Percentiles rank a stretch among this genome's conserved stretches.
These are phyloP conservation scores for Calidris pygmaea DNA, from an alignment of 2,113 vertebrate genomes.

Conservation along the genomic window DNA sequence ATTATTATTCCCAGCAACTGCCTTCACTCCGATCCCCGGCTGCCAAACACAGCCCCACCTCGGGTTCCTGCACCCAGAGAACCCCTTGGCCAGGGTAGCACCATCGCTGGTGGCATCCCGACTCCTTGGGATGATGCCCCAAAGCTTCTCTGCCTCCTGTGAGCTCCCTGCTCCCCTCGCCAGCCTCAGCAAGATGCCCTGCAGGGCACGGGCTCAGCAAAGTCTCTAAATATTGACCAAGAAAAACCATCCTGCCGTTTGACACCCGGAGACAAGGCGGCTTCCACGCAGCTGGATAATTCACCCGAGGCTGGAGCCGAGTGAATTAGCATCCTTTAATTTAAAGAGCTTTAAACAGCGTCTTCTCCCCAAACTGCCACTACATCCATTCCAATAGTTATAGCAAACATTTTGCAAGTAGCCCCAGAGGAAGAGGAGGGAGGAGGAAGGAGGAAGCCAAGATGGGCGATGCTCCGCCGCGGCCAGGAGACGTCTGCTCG, in stretches of 20 bases:
- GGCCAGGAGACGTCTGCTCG: background rate
- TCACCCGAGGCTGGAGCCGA: background rate
- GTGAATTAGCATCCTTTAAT: constrained; percentile 43
- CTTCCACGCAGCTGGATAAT: background rate
- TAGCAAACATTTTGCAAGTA: background rate
- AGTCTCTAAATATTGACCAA: background rate
- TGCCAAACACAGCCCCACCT: background rate
- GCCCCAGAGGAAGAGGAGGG: constrained; percentile 31
- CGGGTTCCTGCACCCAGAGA: background rate
- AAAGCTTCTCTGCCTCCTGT: background rate
- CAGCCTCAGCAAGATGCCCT: background rate
- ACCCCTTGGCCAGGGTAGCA: background rate
- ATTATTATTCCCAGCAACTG: constrained; percentile 1
- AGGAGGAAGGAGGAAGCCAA: background rate
- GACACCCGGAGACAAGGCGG: background rate
- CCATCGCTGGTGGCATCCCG: background rate
- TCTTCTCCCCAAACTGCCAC: constrained; percentile 25
- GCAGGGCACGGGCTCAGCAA: background rate
- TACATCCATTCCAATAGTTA: constrained; percentile 1
- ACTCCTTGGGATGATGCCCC: background rate
- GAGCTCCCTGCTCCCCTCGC: background rate
- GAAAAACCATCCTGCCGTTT: background rate
- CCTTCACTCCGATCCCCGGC: background rate
- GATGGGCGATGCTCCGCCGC: accelerated
- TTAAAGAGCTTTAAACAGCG: constrained; percentile 48